Base-by-base conservation (phyloP, 1,140 invertebrate genomes). In the Spodoptera litura region DNA sequence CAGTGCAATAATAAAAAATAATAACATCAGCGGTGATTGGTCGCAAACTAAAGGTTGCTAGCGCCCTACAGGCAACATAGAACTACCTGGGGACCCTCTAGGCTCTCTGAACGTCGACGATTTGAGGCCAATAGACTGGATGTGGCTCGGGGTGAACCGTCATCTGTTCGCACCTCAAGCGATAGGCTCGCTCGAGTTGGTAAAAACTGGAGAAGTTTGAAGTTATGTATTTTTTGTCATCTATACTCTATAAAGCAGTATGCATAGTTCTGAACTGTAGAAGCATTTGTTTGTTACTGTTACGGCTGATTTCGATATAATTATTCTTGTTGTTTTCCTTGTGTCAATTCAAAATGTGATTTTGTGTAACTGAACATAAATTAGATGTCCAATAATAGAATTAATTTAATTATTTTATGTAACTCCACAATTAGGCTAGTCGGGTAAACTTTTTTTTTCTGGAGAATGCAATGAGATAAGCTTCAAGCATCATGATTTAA, bases 161-260 rank as follows among this genome's bases (percentile, higher is more conserved):
- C 88, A 66, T 91, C 94, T 5, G 89, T 88, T 75, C 94, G 90
- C 75, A 96, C 96, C 90, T 96, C 96, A 27, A 96, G 91, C 6
- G 96, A 96, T 64, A 96, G 90, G 72, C 96, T 96, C 64, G 95
- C 95, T 83, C 96, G 95, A 62, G 95, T 95, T 52, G 95, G 95
- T 77, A 93, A 94, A 66, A 94, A 93, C 92, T 94, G 92, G 75
- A 85, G 86, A 83, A 70, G 20, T 27, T 15, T 49, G 25, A 52
- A 70, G 38, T 70, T 31, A 25, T 25, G 44, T 27, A 10, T 20
- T 10, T 51, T 44, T 20, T 11, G 58, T 74, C 79, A 62, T 20
- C 20, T 20, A 20, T 20, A 20, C 20, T 20, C 20, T 20, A 20
- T 20, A 20, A 20, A 20, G 20, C 20, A 20, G 20, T 20, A 20